Percentiles rank a stretch among this genome's conserved stretches.
These are phyloP conservation scores for Capromys pilorides DNA, from an alignment of 2,797 vertebrate species.

Conservation along the genomic window DNA sequence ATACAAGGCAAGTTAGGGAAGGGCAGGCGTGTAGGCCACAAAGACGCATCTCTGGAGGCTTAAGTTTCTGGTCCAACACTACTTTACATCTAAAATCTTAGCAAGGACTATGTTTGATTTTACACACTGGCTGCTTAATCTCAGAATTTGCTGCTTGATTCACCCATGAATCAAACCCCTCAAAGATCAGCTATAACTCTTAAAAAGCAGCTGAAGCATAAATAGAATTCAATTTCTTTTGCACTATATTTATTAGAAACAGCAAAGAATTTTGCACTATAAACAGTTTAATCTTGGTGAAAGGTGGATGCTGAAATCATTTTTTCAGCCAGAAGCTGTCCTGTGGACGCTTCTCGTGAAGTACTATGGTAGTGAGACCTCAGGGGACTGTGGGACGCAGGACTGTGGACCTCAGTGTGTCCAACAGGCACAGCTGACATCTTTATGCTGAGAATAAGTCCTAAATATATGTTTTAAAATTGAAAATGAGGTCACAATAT, in stretches of 20 bases:
- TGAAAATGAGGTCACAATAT: not conserved
- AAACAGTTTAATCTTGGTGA: not conserved
- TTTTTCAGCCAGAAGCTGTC: not conserved
- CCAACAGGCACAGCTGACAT: not conserved
- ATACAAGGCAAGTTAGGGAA: not conserved
- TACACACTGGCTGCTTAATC: not conserved
- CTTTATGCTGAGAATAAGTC: constrained; percentile 38
- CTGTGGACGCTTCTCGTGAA: not conserved
- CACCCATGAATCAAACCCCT: not conserved
- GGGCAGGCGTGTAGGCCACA: not conserved
- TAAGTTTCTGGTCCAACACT: not conserved
- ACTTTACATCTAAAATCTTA: not conserved
- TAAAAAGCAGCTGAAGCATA: not conserved
- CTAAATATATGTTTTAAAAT: not conserved
- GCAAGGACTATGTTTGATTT: not conserved
- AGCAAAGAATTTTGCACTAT: not conserved
- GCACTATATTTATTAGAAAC: not conserved
- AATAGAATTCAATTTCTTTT: constrained; percentile 1
- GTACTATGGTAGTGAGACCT: not conserved
- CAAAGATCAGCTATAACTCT: not conserved
- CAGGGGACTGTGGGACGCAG: constrained; percentile 25
- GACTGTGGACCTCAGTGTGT: not conserved
- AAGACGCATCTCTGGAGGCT: not conserved
- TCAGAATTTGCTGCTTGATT: constrained; percentile 34
- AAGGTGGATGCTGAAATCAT: not conserved